Conservation (phyloP, 2,888 invertebrate genomes). For the Ephialtes manifestator region DNA sequence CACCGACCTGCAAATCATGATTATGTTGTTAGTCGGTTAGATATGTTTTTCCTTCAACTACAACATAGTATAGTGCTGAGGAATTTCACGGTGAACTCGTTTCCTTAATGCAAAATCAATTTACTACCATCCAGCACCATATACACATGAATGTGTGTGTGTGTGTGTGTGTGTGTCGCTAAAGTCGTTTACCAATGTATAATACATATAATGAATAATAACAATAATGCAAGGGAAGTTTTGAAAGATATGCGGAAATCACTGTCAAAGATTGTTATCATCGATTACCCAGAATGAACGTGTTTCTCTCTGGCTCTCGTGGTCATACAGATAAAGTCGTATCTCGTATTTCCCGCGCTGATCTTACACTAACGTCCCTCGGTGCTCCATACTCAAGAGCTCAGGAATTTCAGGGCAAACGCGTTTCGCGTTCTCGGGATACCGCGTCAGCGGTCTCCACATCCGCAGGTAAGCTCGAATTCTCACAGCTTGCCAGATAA, state of each 20-base stretch:
- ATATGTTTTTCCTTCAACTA: slow-evolving; percentile 6
- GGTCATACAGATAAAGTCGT: slow-evolving; percentile 18
- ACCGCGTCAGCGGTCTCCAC: slow-evolving; percentile 65
- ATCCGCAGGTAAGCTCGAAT: slow-evolving; percentile 39
- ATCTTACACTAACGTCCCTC: slow-evolving; percentile 5
- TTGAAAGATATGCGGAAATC: slow-evolving; percentile 36
- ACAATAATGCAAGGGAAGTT: not conserved
- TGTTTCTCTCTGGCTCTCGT: slow-evolving; percentile 1
- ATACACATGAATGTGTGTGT: not conserved
- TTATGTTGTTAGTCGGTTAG: not conserved
- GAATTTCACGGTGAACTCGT: slow-evolving; percentile 52
- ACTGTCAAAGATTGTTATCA: slow-evolving; percentile 15
- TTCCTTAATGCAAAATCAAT: slow-evolving; percentile 16
- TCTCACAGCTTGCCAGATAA: slow-evolving; percentile 28
- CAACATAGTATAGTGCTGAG: slow-evolving; percentile 16
- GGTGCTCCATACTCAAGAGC: slow-evolving; percentile 55
- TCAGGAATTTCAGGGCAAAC: slow-evolving; percentile 72
- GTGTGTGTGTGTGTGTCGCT: not conserved
- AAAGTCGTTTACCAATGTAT: not conserved
- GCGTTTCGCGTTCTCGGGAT: slow-evolving; percentile 65
- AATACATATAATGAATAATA: slow-evolving; percentile 4
- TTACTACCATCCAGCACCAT: not conserved
- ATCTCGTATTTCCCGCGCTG: slow-evolving; percentile 40
- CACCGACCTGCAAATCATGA: slow-evolving; percentile 3
- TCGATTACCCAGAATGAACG: slow-evolving; percentile 28